Evolutionary conservation across 23 tunicate genomes (phyloP).

Genomic region (Halocynthia roretzi): DNA sequence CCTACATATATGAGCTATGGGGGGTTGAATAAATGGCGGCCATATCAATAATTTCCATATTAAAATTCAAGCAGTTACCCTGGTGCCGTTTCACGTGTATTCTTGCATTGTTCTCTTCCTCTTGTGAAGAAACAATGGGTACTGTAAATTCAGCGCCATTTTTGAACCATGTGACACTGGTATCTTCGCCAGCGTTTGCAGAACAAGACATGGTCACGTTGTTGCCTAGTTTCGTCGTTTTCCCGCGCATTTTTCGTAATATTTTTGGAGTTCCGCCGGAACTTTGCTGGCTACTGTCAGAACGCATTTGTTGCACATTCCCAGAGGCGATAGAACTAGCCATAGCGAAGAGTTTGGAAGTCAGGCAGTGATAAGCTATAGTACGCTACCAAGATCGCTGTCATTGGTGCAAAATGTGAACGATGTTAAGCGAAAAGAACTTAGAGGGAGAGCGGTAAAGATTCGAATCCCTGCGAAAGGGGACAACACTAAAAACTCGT

Average conservation of each 20-base stretch:
- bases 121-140: neutral
- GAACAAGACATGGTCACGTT: neutral
- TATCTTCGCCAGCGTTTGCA: slow-evolving; percentile 2
- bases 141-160: slow-evolving; percentile 8
- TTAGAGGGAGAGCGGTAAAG: too few relatives aligned
- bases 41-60: too few relatives aligned
- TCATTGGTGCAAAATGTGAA: too few relatives aligned
- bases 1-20: too few relatives aligned
- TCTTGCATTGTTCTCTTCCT: neutral
- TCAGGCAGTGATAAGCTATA: too few relatives aligned
- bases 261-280: neutral
- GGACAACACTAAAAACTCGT: too few relatives aligned
- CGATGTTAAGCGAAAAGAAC: too few relatives aligned
- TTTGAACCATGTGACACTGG: slow-evolving; percentile 7
- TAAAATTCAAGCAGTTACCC: neutral
- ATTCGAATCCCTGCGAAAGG: too few relatives aligned
- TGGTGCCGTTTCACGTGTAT: neutral
- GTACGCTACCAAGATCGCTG: too few relatives aligned
- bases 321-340: slow-evolving; percentile 1
- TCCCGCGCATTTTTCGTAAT: slow-evolving; percentile 9
- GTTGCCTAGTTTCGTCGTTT: neutral
- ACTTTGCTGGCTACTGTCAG: too few relatives aligned
- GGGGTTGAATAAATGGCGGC: too few relatives aligned
- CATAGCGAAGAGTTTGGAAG: neutral
- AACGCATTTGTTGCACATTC: neutral